Percentiles rank a stretch among this genome's conserved stretches.
Conservation (phyloP, 2,888 invertebrate genomes). For the Neelides folsomi region DNA sequence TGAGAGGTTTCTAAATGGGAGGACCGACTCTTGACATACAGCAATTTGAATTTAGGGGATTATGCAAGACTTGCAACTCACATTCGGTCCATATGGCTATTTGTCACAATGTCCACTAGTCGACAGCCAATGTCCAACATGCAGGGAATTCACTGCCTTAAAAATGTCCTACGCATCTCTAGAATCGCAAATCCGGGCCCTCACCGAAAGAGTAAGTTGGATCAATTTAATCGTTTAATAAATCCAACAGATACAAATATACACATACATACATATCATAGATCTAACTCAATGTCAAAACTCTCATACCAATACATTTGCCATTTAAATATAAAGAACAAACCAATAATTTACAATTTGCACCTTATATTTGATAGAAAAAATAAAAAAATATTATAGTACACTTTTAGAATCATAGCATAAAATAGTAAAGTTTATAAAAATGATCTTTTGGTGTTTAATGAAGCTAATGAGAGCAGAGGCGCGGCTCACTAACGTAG, state of each 20-base stretch:
- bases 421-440: no score
- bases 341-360: no score
- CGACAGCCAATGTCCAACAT: conserved; percentile 77
- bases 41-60: conserved; percentile 51
- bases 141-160: conserved; percentile 72
- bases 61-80: conserved; percentile 73
- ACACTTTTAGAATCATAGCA: no score
- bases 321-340: no score
- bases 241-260: no score
- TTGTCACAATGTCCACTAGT: conserved; percentile 71
- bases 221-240: no score
- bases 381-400: no score
- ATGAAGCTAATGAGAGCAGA: conserved; percentile 66
- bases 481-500: conserved; percentile 59
- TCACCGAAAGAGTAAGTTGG: conserved; percentile 67
- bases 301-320: no score
- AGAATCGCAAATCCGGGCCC: conserved; percentile 63
- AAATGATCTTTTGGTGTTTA: neutral
- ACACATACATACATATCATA: no score
- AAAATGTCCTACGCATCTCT: conserved; percentile 69
- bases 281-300: no score
- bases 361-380: no score
- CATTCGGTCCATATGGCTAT: conserved; percentile 73
- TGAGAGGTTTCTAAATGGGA: conserved; percentile 40
- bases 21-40: neutral